A percentile compares a stretch with the other conserved stretches of the same genome.
These are phyloP conservation scores for Alaudala cheleensis DNA, from an alignment of 2,113 vertebrate species.

Conservation along the genomic window DNA sequence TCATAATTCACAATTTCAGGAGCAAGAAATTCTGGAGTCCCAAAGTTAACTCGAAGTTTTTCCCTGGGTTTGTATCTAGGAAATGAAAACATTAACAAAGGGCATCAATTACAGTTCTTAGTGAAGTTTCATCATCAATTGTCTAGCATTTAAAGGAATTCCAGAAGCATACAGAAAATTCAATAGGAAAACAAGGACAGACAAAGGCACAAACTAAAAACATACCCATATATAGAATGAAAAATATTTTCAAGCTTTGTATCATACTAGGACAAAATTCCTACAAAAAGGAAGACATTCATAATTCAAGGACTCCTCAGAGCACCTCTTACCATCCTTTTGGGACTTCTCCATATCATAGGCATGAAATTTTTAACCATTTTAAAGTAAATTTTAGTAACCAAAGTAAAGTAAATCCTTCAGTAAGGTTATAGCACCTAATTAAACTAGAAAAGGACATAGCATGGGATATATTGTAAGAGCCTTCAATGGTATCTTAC, in stretches of 20 bases:
- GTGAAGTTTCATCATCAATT: neutral
- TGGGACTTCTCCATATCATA: neutral
- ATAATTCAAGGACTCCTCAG: neutral
- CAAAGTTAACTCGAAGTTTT: slow-evolving; percentile 94
- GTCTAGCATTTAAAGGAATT: neutral
- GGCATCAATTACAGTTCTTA: neutral
- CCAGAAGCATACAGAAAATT: neutral
- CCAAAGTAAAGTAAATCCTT: neutral
- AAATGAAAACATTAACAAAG: neutral
- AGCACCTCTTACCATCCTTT: neutral
- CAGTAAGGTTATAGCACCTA: neutral
- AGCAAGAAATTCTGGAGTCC: slow-evolving; percentile 95
- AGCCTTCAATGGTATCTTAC: neutral
- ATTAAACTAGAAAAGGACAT: neutral
- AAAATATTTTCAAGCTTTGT: neutral
- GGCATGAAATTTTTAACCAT: neutral
- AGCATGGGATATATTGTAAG: neutral
- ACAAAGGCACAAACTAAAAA: neutral
- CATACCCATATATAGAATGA: neutral
- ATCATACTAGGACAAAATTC: neutral
- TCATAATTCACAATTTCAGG: slow-evolving; percentile 98
- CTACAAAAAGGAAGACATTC: neutral
- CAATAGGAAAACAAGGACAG: neutral
- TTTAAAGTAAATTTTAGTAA: too few species aligned
- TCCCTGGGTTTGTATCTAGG: slow-evolving; percentile 94